phyloP scores from a whole-genome alignment of 2,888 invertebrate genomes.

The Drosophila eohydei region DNA sequence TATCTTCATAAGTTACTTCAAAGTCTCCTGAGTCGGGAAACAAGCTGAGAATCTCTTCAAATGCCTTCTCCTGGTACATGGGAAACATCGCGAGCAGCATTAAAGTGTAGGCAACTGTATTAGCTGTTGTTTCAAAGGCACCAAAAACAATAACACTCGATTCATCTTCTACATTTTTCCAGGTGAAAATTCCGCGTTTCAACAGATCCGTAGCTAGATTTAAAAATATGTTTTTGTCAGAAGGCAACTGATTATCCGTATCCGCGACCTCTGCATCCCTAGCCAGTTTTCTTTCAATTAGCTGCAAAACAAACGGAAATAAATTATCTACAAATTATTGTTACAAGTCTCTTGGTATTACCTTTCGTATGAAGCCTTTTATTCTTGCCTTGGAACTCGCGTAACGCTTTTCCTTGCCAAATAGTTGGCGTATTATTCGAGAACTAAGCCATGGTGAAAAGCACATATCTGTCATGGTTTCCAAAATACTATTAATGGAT shows the following conservation, averaged over 20 bases:
- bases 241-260: background rate
- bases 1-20: slow-evolving; percentile 75
- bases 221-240: slow-evolving; percentile 67
- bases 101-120: slow-evolving; percentile 72
- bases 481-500: slow-evolving; percentile 70
- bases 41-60: slow-evolving; percentile 75
- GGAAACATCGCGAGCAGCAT: slow-evolving; percentile 82
- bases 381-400: slow-evolving; percentile 68
- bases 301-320: slow-evolving; percentile 34
- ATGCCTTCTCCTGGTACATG: slow-evolving; percentile 78
- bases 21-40: slow-evolving; percentile 69
- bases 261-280: slow-evolving; percentile 32
- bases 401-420: slow-evolving; percentile 66
- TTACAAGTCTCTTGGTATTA: slow-evolving; percentile 17
- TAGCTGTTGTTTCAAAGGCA: slow-evolving; percentile 84
- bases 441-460: slow-evolving; percentile 80
- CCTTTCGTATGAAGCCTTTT: slow-evolving; percentile 74
- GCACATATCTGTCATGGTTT: slow-evolving; percentile 81
- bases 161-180: slow-evolving; percentile 80
- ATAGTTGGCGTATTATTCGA: slow-evolving; percentile 59
- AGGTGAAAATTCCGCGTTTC: slow-evolving; percentile 69
- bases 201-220: slow-evolving; percentile 77
- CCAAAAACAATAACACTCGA: slow-evolving; percentile 82
- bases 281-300: slow-evolving; percentile 67
- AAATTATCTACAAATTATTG: rapidly evolving